Evolutionary conservation across 1,140 invertebrate genomes (phyloP), one percentile per base, ranked within the genome.

Genomic region (Anastatus disparis): DNA sequence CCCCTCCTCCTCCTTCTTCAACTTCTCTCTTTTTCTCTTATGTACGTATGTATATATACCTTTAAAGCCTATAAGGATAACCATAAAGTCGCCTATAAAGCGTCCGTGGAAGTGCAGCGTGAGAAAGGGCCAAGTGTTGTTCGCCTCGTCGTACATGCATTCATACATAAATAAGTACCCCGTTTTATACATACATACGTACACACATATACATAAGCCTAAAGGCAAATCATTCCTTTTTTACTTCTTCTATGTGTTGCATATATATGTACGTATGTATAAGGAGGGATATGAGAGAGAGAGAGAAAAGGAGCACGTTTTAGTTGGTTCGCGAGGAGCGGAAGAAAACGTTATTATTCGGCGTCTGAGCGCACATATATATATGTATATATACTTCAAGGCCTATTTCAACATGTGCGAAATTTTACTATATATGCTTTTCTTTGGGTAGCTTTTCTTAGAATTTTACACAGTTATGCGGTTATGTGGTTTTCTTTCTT

Each of bases 121-220:
- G 71, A 73, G 71, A 73, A 73, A 73, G 53, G 71, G 46, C 65
- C 66, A 59, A 73, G 66, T 56, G 64, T 72, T 68, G 71, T 58
- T 48, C 58, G 65, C 44, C 56, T 52, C 56, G 56, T 53, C 40
- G 66, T 59, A 50, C 53, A 59, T 26, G 67, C 48, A 73, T 63
- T 68, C 63, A 64, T 73, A 73, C 59, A 69, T 63, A 73, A 63
- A 64, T 64, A 68, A 73, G 71, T 42, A 42, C 29, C 15, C 55
- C 31, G 26, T 13, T 26, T 1, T 15, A n/a, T n/a, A 42, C 26
- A n/a, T 9, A 1, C 20, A 27, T 3, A 10, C 58, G 1, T 26
- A 20, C 42, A 22, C 27, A 1, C 38, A 13, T 13, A 10, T 10
- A 2, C 6, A 17, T 22, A 38, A 38, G n/a, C n/a, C n/a, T n/a